These are phyloP conservation scores for Limnephilus auricula DNA, from an alignment of 2,888 invertebrate species.

Conservation along the genomic window DNA sequence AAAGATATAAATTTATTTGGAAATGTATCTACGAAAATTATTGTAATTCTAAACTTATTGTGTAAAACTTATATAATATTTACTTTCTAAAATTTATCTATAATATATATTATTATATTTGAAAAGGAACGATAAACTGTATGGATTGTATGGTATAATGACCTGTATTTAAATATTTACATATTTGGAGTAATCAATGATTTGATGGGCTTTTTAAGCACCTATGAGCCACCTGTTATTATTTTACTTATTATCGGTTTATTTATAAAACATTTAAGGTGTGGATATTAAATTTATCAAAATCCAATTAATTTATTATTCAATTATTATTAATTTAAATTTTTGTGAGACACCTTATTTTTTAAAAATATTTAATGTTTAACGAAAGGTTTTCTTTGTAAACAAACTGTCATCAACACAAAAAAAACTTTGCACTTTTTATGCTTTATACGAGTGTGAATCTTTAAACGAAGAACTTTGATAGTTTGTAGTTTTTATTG, in stretches of 20 bases:
- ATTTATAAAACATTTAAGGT: not conserved
- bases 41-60: not conserved
- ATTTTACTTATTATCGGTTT: not conserved
- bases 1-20: conserved; percentile 40
- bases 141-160: not conserved
- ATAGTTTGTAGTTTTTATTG: not conserved
- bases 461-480: no score
- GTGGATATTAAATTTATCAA: no score
- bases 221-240: no score
- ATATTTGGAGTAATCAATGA: not conserved
- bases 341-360: not conserved
- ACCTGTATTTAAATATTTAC: no score
- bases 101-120: not conserved
- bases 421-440: not conserved
- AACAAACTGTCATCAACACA: not conserved
- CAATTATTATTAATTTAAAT: no score
- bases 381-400: not conserved
- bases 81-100: not conserved
- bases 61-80: no score
- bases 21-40: not conserved
- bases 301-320: no score
- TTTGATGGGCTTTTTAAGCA: not conserved
- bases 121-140: not conserved
- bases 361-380: not conserved
- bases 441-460: no score